phyloP scores from a whole-genome alignment of 2,113 vertebrate genomes.

The Pongo pygmaeus region DNA sequence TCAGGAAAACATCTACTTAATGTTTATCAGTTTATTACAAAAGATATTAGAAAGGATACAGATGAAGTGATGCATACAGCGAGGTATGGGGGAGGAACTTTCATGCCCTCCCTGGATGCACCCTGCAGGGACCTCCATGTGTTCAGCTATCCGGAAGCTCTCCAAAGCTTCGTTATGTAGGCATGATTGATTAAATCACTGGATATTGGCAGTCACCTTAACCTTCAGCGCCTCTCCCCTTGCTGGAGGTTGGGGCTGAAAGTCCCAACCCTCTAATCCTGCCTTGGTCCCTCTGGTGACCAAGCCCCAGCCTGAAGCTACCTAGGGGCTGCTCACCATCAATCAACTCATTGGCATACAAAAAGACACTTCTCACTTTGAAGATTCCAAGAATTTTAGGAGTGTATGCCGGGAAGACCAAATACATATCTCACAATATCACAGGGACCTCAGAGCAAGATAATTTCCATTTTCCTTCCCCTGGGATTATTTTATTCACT shows the following conservation, averaged over 20 bases:
- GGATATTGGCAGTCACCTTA: not conserved
- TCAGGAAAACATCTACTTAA: not conserved
- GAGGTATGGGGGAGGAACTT: not conserved
- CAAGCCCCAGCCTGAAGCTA: not conserved
- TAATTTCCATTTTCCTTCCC: not conserved
- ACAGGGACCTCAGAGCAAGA: not conserved
- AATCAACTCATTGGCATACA: not conserved
- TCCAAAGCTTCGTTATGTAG: not conserved
- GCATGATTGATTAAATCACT: not conserved
- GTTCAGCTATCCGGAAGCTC: not conserved
- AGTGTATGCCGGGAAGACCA: not conserved
- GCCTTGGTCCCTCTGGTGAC: not conserved
- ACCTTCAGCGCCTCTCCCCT: not conserved
- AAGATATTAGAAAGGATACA: not conserved
- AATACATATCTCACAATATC: not conserved
- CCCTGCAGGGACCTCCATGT: not conserved
- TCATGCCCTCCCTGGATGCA: not conserved
- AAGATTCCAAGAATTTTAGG: not conserved
- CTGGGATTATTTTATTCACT: constrained; percentile 1
- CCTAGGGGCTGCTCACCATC: not conserved
- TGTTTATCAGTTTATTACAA: not conserved
- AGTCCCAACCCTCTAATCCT: not conserved
- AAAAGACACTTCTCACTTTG: not conserved
- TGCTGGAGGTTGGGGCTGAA: not conserved
- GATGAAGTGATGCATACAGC: not conserved